These are phyloP conservation scores for Spodoptera exigua DNA, from an alignment of 2,888 invertebrate genomes.

Conservation along the genomic window DNA sequence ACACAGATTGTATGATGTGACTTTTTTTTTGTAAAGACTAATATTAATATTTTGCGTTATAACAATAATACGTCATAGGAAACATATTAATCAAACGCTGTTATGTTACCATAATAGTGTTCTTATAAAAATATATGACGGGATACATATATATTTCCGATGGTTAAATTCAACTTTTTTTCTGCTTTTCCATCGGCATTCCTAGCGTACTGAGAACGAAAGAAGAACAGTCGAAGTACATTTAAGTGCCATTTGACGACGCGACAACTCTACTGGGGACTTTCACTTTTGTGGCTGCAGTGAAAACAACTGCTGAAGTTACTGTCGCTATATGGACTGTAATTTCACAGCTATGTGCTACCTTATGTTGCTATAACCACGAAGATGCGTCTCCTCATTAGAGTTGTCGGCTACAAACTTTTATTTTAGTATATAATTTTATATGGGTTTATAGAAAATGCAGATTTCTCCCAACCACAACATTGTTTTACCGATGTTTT, in stretches of 20 bases:
- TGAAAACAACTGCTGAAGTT: conserved; percentile 34
- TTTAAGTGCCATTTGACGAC: conserved; percentile 80
- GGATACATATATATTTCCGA: conserved; percentile 16
- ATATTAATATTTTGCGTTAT: no score
- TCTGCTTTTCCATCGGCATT: conserved; percentile 30
- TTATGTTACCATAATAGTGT: no score
- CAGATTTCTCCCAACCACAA: conserved; percentile 73
- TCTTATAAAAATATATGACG: no score
- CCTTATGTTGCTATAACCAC: conserved; percentile 12
- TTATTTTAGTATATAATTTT: conserved; percentile 56
- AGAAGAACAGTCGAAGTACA: conserved; percentile 76
- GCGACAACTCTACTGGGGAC: conserved; percentile 60
- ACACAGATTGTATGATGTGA: no score
- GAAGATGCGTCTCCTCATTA: conserved; percentile 36
- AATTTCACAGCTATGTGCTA: conserved; percentile 18
- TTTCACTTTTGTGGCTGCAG: conserved; percentile 47
- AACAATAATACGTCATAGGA: no score
- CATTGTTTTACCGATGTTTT: conserved; percentile 73
- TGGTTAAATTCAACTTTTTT: conserved; percentile 30
- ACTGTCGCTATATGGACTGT: conserved; percentile 28
- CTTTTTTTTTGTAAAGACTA: no score
- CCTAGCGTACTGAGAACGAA: conserved; percentile 53
- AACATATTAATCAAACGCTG: no score
- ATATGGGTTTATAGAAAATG: conserved; percentile 59
- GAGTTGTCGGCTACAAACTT: conserved; percentile 53